Conservation (phyloP, 1,140 invertebrate species). For the Cydia splendana region DNA sequence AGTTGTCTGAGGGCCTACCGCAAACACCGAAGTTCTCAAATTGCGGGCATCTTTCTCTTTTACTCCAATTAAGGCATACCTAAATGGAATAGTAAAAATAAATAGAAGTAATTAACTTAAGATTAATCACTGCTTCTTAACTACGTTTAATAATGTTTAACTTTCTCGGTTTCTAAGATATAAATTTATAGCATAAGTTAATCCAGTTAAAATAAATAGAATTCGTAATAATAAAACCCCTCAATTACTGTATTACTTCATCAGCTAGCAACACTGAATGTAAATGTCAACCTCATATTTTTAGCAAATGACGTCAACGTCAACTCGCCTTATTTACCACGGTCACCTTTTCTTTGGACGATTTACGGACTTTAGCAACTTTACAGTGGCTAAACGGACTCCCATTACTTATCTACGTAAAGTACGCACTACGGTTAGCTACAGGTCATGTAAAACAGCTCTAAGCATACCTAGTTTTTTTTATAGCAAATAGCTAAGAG, state of each 20-base stretch:
- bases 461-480: not conserved
- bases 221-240: not conserved
- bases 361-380: not conserved
- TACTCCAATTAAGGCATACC: not conserved
- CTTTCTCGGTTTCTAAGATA: no score
- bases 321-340: not conserved
- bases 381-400: not conserved
- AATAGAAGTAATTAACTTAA: no score
- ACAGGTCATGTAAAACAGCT: not conserved
- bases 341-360: not conserved
- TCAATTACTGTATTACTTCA: not conserved
- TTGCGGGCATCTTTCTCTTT: conserved; percentile 17
- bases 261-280: not conserved
- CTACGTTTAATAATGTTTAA: no score
- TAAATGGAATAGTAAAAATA: not conserved
- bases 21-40: no score
- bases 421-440: no score
- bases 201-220: not conserved
- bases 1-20: no score
- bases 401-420: not conserved
- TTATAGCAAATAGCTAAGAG: not conserved
- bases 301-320: conserved; percentile 11
- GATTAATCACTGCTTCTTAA: no score
- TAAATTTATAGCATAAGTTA: no score
- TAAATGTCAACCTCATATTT: conserved; percentile 13